These are phyloP conservation scores for Leptestheria dahalacensis DNA, from an alignment of 1,140 invertebrate species.

Conservation along the genomic window DNA sequence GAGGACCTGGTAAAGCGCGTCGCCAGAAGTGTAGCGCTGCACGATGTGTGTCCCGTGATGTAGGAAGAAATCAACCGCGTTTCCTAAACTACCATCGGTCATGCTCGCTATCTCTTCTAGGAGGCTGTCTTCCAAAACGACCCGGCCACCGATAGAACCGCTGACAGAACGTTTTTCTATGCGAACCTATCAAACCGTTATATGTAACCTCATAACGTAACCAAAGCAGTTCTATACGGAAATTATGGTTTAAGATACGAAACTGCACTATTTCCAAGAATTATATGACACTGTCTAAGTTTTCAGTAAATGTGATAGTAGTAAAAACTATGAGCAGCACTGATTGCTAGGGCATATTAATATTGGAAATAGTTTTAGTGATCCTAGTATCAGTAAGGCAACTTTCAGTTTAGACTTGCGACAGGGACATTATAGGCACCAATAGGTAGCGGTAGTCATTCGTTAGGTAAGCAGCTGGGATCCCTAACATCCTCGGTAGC, in stretches of 20 bases:
- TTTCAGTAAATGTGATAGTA: too few relatives aligned
- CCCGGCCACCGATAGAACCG: neutral
- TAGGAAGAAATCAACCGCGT: constrained; percentile 13
- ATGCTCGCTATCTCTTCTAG: neutral
- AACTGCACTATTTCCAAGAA: too few relatives aligned
- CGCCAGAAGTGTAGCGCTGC: constrained; percentile 10
- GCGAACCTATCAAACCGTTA: neutral
- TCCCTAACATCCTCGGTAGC: constrained; percentile 5
- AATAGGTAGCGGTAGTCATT: constrained; percentile 8
- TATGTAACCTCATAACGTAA: neutral
- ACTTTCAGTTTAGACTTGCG: neutral
- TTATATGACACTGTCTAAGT: too few relatives aligned
- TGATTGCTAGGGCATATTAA: too few relatives aligned
- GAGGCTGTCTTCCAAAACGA: neutral
- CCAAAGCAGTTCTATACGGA: neutral
- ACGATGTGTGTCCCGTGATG: constrained; percentile 12
- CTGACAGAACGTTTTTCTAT: constrained; percentile 10
- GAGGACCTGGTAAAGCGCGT: constrained; percentile 11
- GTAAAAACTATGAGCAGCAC: too few relatives aligned
- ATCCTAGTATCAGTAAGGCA: too few relatives aligned
- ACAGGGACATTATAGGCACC: neutral
- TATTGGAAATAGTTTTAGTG: too few relatives aligned
- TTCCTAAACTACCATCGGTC: neutral
- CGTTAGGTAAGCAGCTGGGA: constrained; percentile 5
- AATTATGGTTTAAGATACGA: neutral